Base-by-base conservation (phyloP, 2,888 invertebrate genomes). In the Eucriotettix oculatus region DNA sequence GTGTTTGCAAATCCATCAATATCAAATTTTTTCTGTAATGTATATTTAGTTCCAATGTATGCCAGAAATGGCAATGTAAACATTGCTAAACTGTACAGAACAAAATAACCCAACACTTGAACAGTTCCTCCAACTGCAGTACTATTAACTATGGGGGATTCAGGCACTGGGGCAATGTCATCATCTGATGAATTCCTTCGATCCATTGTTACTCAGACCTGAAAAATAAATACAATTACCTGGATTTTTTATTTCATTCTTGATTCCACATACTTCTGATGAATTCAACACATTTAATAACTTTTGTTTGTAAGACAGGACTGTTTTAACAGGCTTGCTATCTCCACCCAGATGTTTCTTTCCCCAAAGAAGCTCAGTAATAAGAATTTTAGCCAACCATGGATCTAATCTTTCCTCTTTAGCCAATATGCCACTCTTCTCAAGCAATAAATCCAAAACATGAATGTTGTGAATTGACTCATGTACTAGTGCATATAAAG, bases 311-410 rank as follows among this genome's bases (percentile, higher is more conserved):
- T 86, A 87, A 48, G 76, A 75, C 58, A 83, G 72, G 62, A 91
- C 77, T 43, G 84, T 85, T 72, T 80, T 73, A 60, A 87, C 79
- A 16, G 90, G 89, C 73, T 84, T 88, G 68, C 85, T 82, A 63
- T 84, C 79, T 48, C 85, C 81, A 58, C 79, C 79, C 29, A 91
- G 73, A 41, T 72, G 66, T 69, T 84, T 80, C 73, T 87, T 86
- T 56, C 92, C 90, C 78, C 89, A 88, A 44, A 94, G 70, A 54
- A 92, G 76, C 74, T 95, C 93, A 56, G 88, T 84, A 60, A 92
- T 81, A 17, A 94, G 77, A 65, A 93, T 79, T 72, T 82, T 82
- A 10, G 87, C 85, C 64, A 90, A 73, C 80, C 84, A 85, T 53
- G 81, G 81, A 70, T 86, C 81, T 68, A 87, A 78, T 57, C 81